Percentiles rank a stretch among this genome's conserved stretches.
Conservation (phyloP, 2,797 vertebrate species). For the Zenarchopterus dispar region DNA sequence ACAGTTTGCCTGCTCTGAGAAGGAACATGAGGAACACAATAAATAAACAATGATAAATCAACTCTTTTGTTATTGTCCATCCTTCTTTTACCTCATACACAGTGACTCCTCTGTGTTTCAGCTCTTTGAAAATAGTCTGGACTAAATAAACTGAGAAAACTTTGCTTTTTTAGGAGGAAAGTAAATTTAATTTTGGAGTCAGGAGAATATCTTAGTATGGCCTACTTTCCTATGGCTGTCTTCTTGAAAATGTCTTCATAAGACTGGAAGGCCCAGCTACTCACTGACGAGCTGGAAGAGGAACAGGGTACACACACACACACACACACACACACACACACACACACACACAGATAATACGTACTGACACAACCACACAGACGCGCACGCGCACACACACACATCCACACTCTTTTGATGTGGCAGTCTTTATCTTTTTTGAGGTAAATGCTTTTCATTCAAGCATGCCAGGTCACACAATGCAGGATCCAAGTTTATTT, state of each 20-base stretch:
- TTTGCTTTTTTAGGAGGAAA: constrained; percentile 29
- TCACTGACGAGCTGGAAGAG: constrained; percentile 76
- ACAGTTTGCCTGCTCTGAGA: too few species aligned
- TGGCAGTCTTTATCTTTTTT: constrained; percentile 66
- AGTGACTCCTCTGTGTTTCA: constrained; percentile 24
- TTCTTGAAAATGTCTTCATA: constrained; percentile 73
- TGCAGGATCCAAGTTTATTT: constrained; percentile 70
- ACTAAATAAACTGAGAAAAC: constrained; percentile 29
- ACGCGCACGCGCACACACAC: constrained; percentile 31
- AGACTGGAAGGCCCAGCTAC: constrained; percentile 70
- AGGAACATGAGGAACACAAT: too few species aligned
- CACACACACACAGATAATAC: constrained; percentile 16
- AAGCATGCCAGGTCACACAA: constrained; percentile 84
- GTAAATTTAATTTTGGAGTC: constrained; percentile 39
- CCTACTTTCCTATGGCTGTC: constrained; percentile 70
- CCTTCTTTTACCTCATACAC: too few species aligned
- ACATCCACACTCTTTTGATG: constrained; percentile 44
- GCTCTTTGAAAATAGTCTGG: constrained; percentile 25
- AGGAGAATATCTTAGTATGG: constrained; percentile 48
- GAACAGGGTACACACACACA: constrained; percentile 67
- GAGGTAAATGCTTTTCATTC: constrained; percentile 79
- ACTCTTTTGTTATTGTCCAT: too few species aligned
- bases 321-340: constrained; percentile 15
- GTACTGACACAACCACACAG: constrained; percentile 1
- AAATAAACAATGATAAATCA: too few species aligned